Evolutionary conservation across 35 echinoderm and acorn worm genomes (phyloP), one percentile per base, ranked within the genome.

Genomic region (Holothuria glaberrima): DNA sequence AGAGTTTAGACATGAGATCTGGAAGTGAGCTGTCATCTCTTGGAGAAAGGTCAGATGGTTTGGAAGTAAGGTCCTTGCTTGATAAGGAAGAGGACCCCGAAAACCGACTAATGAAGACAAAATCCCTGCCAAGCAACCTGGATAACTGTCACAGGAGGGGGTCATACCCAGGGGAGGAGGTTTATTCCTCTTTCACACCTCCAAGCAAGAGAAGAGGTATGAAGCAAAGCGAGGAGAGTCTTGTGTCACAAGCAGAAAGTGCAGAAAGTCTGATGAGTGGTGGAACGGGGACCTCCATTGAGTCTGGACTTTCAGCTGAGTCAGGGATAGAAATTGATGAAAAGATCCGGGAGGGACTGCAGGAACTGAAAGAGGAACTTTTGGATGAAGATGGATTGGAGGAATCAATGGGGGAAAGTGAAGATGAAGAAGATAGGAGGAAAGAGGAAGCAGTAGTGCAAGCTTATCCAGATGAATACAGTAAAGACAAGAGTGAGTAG

Each of bases 311-410:
- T 24, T 84, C 80, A 58, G 80, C 80, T 17, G 80, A 84, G 20
- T 84, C 80, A 21, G 80, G 80, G 30, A 84, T 84, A 38, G 80
- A 84, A 38, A 84, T 84, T 19, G 80, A 84, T 84, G 80, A 84
- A 25, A 84, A 61, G 34, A 60, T 60, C 25, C 25, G 52, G 31
- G 80, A 84, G 19, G 80, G 80, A 19, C 24, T 84, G 28, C 34
- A 58, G 56, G 80, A 84, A 57, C 24, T 84, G 52, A 84, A 61
- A 46, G 80, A 84, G 24, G 80, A 84, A 14, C 13, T 84, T 48
- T 24, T 84, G 56, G 80, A 84, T 33, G 80, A 84, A 21, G 30
- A 48, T 9, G 12, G 57, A 41, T 50, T 78, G n/a, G n/a, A 28
- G 16, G 26, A 48, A 78, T 78, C 74, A 50, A 33, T 48, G 41